Conservation (phyloP, 2,888 invertebrate genomes). For the Trichogramma dendrolimi region DNA sequence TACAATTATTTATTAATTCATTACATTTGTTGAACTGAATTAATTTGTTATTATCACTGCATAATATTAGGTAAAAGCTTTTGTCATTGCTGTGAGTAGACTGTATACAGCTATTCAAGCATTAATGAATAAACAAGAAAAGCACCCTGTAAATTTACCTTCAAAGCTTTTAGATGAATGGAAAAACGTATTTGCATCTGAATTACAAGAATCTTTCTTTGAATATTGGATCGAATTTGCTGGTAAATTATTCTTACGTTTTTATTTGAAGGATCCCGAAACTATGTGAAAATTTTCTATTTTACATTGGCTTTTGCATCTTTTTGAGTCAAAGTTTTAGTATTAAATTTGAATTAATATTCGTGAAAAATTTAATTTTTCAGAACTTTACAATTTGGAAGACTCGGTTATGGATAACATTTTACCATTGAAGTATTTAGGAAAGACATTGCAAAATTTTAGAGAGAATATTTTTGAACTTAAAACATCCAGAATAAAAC, state of each 20-base stretch:
- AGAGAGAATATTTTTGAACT: constrained; percentile 38
- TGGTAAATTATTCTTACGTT: constrained; percentile 21
- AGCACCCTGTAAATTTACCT: constrained; percentile 48
- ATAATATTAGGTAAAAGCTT: constrained; percentile 56
- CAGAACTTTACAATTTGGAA: constrained; percentile 38
- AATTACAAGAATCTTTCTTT: constrained; percentile 57
- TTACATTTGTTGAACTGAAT: not conserved
- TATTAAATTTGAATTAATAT: too few relatives aligned
- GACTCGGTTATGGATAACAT: constrained; percentile 32
- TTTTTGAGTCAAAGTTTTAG: too few relatives aligned
- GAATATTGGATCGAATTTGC: constrained; percentile 55
- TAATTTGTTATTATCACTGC: constrained; percentile 1
- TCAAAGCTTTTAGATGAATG: constrained; percentile 62
- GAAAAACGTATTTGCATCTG: constrained; percentile 70
- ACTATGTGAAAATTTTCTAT: not conserved
- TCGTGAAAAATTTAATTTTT: not conserved
- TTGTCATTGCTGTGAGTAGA: constrained; percentile 54
- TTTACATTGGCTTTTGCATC: not conserved
- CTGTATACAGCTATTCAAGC: constrained; percentile 53
- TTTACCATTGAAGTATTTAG: constrained; percentile 40
- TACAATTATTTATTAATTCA: not conserved
- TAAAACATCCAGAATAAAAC: constrained; percentile 21
- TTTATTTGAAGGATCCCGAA: not conserved
- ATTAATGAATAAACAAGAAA: constrained; percentile 49
- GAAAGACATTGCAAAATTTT: constrained; percentile 41